phyloP scores from a whole-genome alignment of 2,888 invertebrate genomes.

The Tinea semifulvella region DNA sequence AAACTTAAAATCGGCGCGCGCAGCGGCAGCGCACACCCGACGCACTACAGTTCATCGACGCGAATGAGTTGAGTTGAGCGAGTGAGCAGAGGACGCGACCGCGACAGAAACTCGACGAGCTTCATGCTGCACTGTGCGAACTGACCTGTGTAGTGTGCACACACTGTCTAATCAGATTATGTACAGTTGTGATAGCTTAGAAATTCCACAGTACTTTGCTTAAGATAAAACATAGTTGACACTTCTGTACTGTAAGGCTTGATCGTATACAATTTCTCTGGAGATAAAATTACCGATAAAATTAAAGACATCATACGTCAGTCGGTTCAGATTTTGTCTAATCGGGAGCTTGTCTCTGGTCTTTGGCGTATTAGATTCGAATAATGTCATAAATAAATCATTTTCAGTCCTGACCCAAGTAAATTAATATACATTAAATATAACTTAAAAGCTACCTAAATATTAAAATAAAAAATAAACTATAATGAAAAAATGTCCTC shows the following conservation, averaged over 20 bases:
- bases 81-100: not conserved
- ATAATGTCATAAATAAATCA: no score
- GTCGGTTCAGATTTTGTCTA: no score
- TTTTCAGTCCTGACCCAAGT: no score
- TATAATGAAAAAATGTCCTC: no score
- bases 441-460: no score
- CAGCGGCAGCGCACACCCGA: slow-evolving; percentile 39
- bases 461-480: no score
- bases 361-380: no score
- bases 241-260: no score
- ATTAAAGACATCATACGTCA: no score
- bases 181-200: slow-evolving; percentile 8
- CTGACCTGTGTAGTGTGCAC: slow-evolving; percentile 35
- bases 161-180: slow-evolving; percentile 10
- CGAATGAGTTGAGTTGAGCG: slow-evolving; percentile 35
- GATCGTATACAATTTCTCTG: slow-evolving; percentile 12
- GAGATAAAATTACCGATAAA: no score
- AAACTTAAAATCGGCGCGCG: slow-evolving; percentile 20
- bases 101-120: slow-evolving; percentile 22
- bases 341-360: no score
- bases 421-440: no score
- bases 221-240: not conserved
- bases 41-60: slow-evolving; percentile 40
- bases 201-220: not conserved
- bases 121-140: slow-evolving; percentile 28